Percentiles rank a stretch among this genome's conserved stretches.
These are phyloP conservation scores for Osedax frankpressi DNA, from an alignment of 2,888 invertebrate species.

Conservation along the genomic window DNA sequence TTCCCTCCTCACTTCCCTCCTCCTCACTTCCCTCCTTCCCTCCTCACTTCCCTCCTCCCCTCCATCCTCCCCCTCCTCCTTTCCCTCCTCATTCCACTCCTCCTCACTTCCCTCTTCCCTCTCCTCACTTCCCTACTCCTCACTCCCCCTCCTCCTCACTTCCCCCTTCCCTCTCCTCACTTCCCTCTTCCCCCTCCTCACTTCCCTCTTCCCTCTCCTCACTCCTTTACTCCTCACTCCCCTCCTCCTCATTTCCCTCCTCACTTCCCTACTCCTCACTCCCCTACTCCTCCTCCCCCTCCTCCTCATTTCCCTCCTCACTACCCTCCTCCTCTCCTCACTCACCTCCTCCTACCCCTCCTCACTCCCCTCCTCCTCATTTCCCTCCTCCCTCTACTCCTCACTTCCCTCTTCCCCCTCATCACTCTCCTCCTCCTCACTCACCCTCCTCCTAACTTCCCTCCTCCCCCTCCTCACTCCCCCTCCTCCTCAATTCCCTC, in stretches of 20 bases:
- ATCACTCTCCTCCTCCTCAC: no score
- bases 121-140: not conserved
- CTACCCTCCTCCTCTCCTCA: no score
- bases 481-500: no score
- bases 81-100: not conserved
- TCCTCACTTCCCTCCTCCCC: slow-evolving; percentile 36
- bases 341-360: no score
- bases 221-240: not conserved
- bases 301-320: no score
- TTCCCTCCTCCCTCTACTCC: no score
- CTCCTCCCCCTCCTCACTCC: no score
- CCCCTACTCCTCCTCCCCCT: no score
- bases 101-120: not conserved
- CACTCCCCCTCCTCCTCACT: not conserved
- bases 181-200: slow-evolving; percentile 47
- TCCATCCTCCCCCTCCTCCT: slow-evolving; percentile 48
- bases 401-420: no score
- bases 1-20: not conserved
- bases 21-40: not conserved
- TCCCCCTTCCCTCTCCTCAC: slow-evolving; percentile 36
- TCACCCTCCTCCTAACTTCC: no score
- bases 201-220: no score
- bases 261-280: not conserved
- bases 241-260: not conserved
- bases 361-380: no score